These are phyloP conservation scores for Drosophila nr. perissopoda DNA, from an alignment of 2,888 invertebrate genomes.

Conservation along the genomic window DNA sequence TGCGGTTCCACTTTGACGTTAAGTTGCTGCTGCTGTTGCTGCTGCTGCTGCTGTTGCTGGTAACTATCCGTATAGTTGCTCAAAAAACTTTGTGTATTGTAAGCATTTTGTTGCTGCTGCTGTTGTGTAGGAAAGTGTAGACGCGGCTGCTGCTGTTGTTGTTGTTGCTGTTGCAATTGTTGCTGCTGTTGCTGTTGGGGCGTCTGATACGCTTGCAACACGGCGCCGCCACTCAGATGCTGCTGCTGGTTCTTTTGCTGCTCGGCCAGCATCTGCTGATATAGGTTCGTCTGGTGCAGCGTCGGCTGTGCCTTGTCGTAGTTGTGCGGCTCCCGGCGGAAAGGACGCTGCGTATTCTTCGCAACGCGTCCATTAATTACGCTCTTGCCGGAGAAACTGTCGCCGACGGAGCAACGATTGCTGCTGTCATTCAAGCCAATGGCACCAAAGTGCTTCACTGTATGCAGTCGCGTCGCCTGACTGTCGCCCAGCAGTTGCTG, in stretches of 20 bases:
- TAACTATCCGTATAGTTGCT: slow-evolving; percentile 60
- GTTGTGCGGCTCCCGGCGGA: slow-evolving; percentile 85
- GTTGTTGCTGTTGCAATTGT: slow-evolving; percentile 50
- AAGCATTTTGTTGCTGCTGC: slow-evolving; percentile 50
- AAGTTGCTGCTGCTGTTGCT: slow-evolving; percentile 69
- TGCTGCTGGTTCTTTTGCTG: slow-evolving; percentile 81
- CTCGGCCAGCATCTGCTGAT: slow-evolving; percentile 85
- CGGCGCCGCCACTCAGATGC: slow-evolving; percentile 64
- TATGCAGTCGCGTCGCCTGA: slow-evolving; percentile 41
- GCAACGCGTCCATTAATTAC: slow-evolving; percentile 84
- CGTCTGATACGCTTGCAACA: slow-evolving; percentile 66
- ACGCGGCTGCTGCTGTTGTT: slow-evolving; percentile 60
- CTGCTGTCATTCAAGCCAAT: slow-evolving; percentile 36
- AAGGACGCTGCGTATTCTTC: slow-evolving; percentile 80
- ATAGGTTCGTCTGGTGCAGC: slow-evolving; percentile 85
- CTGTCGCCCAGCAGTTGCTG: slow-evolving; percentile 45
- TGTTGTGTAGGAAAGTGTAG: slow-evolving; percentile 63
- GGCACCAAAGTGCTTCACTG: slow-evolving; percentile 68
- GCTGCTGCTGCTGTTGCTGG: slow-evolving; percentile 50
- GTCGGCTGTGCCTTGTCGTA: slow-evolving; percentile 85
- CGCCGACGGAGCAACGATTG: slow-evolving; percentile 41
- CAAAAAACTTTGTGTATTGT: slow-evolving; percentile 59
- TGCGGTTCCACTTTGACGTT: slow-evolving; percentile 82
- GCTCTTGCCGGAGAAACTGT: slow-evolving; percentile 72
- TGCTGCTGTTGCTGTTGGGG: slow-evolving; percentile 77